These are phyloP conservation scores for Manis crassicaudata DNA, from an alignment of 2,797 vertebrate genomes.

Conservation along the genomic window DNA sequence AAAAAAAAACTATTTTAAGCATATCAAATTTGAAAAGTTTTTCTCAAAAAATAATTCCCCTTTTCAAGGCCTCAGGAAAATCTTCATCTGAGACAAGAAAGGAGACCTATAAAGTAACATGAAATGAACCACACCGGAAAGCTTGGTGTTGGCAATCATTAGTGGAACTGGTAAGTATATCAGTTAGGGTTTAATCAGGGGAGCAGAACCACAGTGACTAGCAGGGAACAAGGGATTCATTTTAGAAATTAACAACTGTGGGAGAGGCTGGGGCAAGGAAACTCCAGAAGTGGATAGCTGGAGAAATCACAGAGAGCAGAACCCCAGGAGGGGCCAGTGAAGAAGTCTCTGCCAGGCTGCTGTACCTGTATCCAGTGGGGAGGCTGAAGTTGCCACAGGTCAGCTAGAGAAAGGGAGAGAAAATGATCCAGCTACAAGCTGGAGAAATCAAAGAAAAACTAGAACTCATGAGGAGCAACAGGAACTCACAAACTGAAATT, in stretches of 20 bases:
- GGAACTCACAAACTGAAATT: neutral
- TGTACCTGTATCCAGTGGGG: neutral
- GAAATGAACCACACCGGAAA: neutral
- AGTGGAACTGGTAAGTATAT: too few species aligned
- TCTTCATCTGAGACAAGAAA: neutral
- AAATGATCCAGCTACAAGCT: too few species aligned
- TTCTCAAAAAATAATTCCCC: neutral
- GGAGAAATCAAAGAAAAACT: neutral
- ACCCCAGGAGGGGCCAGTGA: too few species aligned
- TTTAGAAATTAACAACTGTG: neutral
- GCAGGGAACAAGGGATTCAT: neutral
- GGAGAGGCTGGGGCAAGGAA: neutral
- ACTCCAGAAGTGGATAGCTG: neutral
- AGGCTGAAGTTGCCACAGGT: neutral
- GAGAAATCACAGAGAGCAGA: neutral
- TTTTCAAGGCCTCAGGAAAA: neutral
- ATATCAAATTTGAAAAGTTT: neutral
- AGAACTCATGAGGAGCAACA: neutral
- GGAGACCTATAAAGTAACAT: neutral
- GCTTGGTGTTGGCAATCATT: neutral
- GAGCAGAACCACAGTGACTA: neutral
- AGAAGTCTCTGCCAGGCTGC: fast-evolving
- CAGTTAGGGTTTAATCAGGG: neutral
- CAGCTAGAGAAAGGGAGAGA: neutral
- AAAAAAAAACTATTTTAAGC: neutral